Conservation (phyloP, 2,797 vertebrate species). For the Urocyon cinereoargenteus region DNA sequence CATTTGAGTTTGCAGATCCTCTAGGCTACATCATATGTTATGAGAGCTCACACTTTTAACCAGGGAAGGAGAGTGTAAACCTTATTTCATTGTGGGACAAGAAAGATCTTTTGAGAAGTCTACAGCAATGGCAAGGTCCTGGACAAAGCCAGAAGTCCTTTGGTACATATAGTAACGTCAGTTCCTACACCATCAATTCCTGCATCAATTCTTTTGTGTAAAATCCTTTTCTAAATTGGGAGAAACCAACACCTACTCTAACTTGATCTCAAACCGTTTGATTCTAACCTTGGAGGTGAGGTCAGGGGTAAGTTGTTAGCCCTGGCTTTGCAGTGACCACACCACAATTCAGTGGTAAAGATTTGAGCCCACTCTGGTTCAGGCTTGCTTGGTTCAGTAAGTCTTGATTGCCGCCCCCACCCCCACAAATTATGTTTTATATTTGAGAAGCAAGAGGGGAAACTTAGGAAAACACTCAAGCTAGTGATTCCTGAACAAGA, state of each 20-base stretch:
- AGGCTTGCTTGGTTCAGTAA: not conserved
- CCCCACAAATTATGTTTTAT: not conserved
- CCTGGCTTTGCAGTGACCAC: not conserved
- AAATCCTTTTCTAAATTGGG: slow-evolving; percentile 2
- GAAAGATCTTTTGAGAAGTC: slow-evolving; percentile 17
- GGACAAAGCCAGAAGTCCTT: not conserved
- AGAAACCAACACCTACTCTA: not conserved
- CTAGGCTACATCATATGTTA: not conserved
- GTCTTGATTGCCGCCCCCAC: not conserved
- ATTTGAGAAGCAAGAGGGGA: slow-evolving; percentile 19
- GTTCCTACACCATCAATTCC: not conserved
- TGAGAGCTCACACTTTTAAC: not conserved
- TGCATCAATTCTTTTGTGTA: not conserved
- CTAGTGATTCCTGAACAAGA: not conserved
- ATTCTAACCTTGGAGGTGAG: not conserved
- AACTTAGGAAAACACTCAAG: slow-evolving; percentile 3
- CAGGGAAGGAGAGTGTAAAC: not conserved
- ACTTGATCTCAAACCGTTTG: not conserved
- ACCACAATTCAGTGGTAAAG: not conserved
- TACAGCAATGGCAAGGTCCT: not conserved
- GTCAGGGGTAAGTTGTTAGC: not conserved
- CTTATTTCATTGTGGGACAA: not conserved
- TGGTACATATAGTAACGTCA: not conserved
- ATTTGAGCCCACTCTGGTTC: not conserved
- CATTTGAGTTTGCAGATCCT: not conserved